Evolutionary conservation across 2,888 invertebrate genomes (phyloP).

Genomic region (Aleiodes testaceus): DNA sequence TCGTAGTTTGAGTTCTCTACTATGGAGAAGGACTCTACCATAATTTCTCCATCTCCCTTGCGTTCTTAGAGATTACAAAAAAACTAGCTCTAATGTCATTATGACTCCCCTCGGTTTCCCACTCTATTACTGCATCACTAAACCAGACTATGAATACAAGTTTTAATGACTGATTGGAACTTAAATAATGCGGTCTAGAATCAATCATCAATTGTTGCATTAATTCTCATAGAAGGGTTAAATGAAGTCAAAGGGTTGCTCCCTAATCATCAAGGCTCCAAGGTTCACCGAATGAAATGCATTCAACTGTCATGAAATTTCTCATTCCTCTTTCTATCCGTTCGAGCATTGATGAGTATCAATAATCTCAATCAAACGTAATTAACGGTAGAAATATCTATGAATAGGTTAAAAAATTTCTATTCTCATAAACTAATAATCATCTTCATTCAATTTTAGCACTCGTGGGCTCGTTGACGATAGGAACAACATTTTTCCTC

Average conservation of each 20-base stretch:
- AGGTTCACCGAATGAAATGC: conserved; percentile 22
- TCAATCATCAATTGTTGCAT: conserved; percentile 63
- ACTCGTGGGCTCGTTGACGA: conserved; percentile 89
- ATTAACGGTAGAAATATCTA: background rate
- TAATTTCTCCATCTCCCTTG: no score
- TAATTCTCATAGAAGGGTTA: conserved; percentile 58
- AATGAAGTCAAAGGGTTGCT: conserved; percentile 49
- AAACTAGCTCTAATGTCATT: no score
- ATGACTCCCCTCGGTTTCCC: no score
- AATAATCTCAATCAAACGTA: no score
- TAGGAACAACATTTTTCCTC: conserved; percentile 91
- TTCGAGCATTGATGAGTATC: no score
- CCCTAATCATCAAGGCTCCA: background rate
- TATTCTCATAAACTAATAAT: background rate
- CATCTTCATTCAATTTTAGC: conserved; percentile 76
- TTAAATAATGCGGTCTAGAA: conserved; percentile 54
- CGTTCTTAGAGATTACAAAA: no score
- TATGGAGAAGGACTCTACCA: no score
- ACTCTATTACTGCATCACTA: conserved; percentile 49
- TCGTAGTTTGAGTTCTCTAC: no score
- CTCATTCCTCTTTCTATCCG: conserved; percentile 4
- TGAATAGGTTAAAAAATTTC: conserved; percentile 8
- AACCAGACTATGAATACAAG: conserved; percentile 52
- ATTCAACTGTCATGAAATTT: background rate
- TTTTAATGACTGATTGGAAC: conserved; percentile 51